Evolutionary conservation across 2,888 invertebrate genomes (phyloP).

Genomic region (Epistrophe eligans): DNA sequence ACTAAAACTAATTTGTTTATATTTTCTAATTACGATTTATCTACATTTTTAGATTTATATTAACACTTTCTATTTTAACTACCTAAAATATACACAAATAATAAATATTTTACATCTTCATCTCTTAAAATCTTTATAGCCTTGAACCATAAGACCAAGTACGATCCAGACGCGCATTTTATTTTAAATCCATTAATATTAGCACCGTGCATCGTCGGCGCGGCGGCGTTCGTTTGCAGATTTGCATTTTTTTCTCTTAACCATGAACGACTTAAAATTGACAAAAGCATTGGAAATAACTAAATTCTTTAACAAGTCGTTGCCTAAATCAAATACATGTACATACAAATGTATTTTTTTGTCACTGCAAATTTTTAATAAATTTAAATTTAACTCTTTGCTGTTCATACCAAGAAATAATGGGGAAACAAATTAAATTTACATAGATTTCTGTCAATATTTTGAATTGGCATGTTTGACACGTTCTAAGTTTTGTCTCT

Average conservation of each 20-base stretch:
- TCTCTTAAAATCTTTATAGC: not conserved
- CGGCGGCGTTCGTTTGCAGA: not conserved
- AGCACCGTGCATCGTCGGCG: no score
- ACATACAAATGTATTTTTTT: no score
- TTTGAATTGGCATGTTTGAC: constrained; percentile 7
- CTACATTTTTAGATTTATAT: no score
- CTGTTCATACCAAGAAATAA: not conserved
- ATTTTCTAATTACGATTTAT: no score
- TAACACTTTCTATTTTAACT: not conserved
- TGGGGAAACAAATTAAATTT: not conserved
- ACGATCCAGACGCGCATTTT: not conserved
- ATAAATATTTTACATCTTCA: not conserved
- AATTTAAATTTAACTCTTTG: not conserved
- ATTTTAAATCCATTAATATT: not conserved
- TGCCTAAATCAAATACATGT: not conserved
- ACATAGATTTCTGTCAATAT: constrained; percentile 4
- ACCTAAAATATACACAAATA: no score
- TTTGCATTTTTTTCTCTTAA: not conserved
- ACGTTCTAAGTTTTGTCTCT: constrained; percentile 23
- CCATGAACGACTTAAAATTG: no score
- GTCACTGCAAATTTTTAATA: not conserved
- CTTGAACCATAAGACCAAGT: not conserved
- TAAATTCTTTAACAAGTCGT: not conserved
- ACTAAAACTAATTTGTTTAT: no score
- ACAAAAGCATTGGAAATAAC: not conserved